These are phyloP conservation scores for Lasaia peninsularis DNA, from an alignment of 1,140 invertebrate species.

Conservation along the genomic window DNA sequence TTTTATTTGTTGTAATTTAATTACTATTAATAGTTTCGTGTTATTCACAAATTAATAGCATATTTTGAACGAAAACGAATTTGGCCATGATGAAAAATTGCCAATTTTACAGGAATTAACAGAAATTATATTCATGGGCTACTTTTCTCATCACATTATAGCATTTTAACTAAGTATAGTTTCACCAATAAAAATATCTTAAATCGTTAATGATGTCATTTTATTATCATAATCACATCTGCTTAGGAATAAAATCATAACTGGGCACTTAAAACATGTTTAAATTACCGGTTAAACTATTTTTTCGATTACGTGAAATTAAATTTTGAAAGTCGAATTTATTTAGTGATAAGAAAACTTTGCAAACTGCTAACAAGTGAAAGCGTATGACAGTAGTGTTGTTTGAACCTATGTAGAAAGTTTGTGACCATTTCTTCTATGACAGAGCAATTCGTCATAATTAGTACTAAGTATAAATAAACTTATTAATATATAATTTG, in stretches of 20 bases:
- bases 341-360: not conserved
- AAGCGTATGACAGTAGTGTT: conserved; percentile 1
- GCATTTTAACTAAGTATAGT: not conserved
- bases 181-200: not conserved
- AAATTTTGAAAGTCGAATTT: not conserved
- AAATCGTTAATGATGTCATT: not conserved
- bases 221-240: not conserved
- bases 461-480: no score
- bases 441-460: not conserved
- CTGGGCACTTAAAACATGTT: not conserved
- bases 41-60: not conserved
- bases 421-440: not conserved
- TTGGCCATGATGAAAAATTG: no score
- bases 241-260: not conserved
- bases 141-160: not conserved
- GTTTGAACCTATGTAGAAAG: conserved; percentile 8
- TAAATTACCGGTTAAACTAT: not conserved
- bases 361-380: conserved; percentile 1
- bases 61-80: no score
- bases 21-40: not conserved
- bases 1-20: not conserved
- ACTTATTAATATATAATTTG: no score
- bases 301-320: not conserved
- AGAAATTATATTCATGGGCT: not conserved
- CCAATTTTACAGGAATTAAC: not conserved